Evolutionary conservation across 1,140 invertebrate species (phyloP).

Genomic region (Glomeris maerens): DNA sequence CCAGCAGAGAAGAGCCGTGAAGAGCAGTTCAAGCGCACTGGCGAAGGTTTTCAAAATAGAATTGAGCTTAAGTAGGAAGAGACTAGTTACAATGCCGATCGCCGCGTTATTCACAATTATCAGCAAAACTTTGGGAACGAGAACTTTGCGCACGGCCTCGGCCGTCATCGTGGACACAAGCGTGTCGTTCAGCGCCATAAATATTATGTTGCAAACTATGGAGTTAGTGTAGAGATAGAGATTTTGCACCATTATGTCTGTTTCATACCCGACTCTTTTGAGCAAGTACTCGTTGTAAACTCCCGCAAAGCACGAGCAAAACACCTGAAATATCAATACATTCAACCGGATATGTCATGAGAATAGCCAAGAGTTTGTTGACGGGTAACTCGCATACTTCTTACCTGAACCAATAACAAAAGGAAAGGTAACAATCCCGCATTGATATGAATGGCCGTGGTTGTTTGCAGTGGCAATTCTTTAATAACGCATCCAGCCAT

Average conservation of each 20-base stretch:
- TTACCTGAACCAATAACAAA: conserved; percentile 48
- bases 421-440: conserved; percentile 38
- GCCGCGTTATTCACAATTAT: conserved; percentile 81
- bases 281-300: conserved; percentile 93
- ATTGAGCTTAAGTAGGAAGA: conserved; percentile 83
- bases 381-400: not conserved
- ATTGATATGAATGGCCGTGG: conserved; percentile 15
- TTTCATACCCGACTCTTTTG: conserved; percentile 57
- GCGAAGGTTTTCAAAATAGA: conserved; percentile 95
- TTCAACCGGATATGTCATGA: conserved; percentile 16
- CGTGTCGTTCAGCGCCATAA: conserved; percentile 48
- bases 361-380: conserved; percentile 2
- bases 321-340: conserved; percentile 50
- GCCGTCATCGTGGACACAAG: conserved; percentile 40
- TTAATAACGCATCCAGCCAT: conserved; percentile 86
- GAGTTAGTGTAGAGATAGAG: conserved; percentile 93
- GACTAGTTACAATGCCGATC: conserved; percentile 83
- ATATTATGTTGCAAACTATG: conserved; percentile 69
- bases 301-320: conserved; percentile 84
- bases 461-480: conserved; percentile 51
- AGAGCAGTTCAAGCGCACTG: conserved; percentile 78
- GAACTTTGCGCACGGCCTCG: conserved; percentile 38
- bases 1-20: conserved; percentile 79
- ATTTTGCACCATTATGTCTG: conserved; percentile 87
- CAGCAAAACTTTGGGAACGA: conserved; percentile 50